Evolutionary conservation across 2,888 invertebrate genomes (phyloP), one percentile per base, ranked within the genome.

Genomic region (Bellardia bayeri): DNA sequence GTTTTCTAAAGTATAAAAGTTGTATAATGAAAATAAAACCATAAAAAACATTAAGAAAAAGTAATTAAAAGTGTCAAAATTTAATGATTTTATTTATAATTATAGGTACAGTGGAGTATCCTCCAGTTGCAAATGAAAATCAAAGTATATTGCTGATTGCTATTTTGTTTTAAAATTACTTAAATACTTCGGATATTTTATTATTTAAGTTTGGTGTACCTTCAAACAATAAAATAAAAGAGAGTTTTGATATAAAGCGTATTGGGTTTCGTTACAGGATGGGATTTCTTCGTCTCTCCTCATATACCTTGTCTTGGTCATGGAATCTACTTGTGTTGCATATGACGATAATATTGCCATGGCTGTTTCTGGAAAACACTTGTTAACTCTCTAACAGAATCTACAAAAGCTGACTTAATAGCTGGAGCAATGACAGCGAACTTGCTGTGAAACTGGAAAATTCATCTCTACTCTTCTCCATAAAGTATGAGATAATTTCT

Each of bases 1-100:
- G 61, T 49, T 37, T 58, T 49, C 11, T 30, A 4, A 63, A 72
- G 30, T 45, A 58, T n/a, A 51, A n/a, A 49, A n/a, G 13, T 16
- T 33, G 7, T 23, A 45, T 3, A 51, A 33, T 2, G n/a, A 42
- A 45, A 63, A 23, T 23, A 49, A 63, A 5, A 51, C 23, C 45
- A 71, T 33, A 5, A 33, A 61, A 33, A 16, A 30, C 63, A 79
- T 79, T 71, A 71, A 72, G 54, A 16, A 79, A 71, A 82, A 58
- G 74, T 74, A 82, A 82, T 82, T 82, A 74, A 74, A 75, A 74
- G 58, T 82, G 56, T 58, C 69, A 79, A 84, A 71, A 49, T 40
- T 64, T 79, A 71, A 84, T 56, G 72, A 54, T 45, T 71, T 76
- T 83, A 76, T 76, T 69, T 76, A 13, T 30, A 37, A 54, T 54